These are phyloP conservation scores for Chondrilla cf. caribensis DNA, from an alignment of 37 sponge, comb jelly and placozoan genomes.

Conservation along the genomic window DNA sequence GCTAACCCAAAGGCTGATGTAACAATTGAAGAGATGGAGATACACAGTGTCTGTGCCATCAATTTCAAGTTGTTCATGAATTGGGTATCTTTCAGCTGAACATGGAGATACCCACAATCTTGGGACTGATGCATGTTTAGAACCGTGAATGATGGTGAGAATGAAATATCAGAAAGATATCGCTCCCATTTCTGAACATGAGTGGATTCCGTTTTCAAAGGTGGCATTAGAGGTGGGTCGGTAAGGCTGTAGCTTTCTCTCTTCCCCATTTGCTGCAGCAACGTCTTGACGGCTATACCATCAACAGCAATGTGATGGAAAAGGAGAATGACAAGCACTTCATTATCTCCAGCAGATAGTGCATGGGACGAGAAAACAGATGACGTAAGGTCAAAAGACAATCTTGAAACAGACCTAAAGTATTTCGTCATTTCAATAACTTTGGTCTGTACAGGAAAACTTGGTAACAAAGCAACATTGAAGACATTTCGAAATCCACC, in stretches of 20 bases:
- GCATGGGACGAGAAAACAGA: not conserved
- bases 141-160: not conserved
- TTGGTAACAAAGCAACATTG: too few species aligned
- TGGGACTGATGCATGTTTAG: not conserved
- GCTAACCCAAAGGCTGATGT: not conserved
- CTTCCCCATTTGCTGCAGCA: not conserved
- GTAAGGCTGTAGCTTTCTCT: not conserved
- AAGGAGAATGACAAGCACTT: slow-evolving; percentile 5
- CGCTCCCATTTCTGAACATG: not conserved
- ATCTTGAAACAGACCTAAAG: too few species aligned
- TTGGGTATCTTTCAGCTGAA: not conserved
- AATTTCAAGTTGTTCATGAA: not conserved
- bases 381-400: not conserved
- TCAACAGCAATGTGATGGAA: slow-evolving; percentile 40
- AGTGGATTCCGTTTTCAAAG: not conserved
- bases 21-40: not conserved
- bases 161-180: not conserved
- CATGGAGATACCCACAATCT: not conserved
- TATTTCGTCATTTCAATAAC: too few species aligned
- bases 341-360: not conserved
- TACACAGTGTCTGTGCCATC: not conserved
- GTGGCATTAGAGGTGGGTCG: not conserved
- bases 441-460: too few species aligned
- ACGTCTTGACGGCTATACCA: slow-evolving; percentile 12
- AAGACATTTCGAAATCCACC: too few species aligned